Evolutionary conservation across 2,888 invertebrate genomes (phyloP).

Genomic region (Erpobdella octoculata): DNA sequence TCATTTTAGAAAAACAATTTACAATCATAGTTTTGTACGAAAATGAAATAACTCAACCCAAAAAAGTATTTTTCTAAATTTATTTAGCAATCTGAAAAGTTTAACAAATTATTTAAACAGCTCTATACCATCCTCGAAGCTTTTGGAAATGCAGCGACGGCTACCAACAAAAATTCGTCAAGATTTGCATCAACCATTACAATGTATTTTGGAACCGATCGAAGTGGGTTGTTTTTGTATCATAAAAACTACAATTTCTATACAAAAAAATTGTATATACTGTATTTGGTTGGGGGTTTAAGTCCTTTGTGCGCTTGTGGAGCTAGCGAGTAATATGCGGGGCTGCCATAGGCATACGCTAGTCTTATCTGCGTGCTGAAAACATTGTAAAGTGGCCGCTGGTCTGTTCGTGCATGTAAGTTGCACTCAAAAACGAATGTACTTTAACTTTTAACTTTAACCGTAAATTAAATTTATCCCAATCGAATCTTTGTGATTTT

Average conservation of each 20-base stretch:
- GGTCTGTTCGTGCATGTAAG: too few relatives aligned
- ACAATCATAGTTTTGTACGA: too few relatives aligned
- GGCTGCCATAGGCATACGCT: too few relatives aligned
- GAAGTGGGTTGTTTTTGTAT: neutral
- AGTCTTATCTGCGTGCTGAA: too few relatives aligned
- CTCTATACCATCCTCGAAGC: slow-evolving; percentile 16
- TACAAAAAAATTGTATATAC: too few relatives aligned
- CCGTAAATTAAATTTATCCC: neutral
- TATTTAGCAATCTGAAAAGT: too few relatives aligned
- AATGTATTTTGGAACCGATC: neutral
- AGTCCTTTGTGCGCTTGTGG: too few relatives aligned
- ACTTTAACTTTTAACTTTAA: too few relatives aligned
- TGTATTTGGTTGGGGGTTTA: too few relatives aligned
- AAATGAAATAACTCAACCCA: neutral
- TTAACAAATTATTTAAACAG: neutral
- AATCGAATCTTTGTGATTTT: neutral
- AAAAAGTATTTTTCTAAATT: neutral
- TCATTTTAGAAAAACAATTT: too few relatives aligned
- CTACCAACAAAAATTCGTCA: slow-evolving; percentile 3
- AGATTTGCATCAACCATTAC: slow-evolving; percentile 7
- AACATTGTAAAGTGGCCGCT: neutral
- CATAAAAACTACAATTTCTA: neutral
- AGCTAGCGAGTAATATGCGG: too few relatives aligned
- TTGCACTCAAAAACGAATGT: too few relatives aligned
- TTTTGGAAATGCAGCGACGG: slow-evolving; percentile 16